Percentiles rank a stretch among this genome's conserved stretches.
Conservation (phyloP, 2,113 vertebrate species). For the Hemiprocne comata region DNA sequence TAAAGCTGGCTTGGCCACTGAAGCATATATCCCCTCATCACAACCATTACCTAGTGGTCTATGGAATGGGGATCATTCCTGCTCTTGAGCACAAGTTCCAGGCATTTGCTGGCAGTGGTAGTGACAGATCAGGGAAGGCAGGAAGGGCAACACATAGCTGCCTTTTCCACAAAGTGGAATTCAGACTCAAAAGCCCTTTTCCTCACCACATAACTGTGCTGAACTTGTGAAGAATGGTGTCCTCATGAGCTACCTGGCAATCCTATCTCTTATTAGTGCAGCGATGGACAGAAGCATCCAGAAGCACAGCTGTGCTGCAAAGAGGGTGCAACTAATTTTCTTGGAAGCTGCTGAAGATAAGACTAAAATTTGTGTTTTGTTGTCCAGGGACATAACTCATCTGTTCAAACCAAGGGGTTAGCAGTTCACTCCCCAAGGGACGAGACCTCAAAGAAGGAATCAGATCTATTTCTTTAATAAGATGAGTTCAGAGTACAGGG, state of each 20-base stretch:
- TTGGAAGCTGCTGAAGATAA: conserved; percentile 1
- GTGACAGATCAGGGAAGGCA: not conserved
- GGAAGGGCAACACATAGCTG: not conserved
- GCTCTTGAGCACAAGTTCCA: not conserved
- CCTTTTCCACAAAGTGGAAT: not conserved
- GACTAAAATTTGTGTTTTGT: not conserved
- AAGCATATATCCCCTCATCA: accelerated
- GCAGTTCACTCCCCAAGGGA: not conserved
- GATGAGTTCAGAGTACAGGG: not conserved
- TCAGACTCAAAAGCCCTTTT: not conserved
- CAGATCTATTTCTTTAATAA: conserved; percentile 45
- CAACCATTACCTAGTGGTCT: not conserved
- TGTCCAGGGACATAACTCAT: not conserved
- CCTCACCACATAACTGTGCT: not conserved
- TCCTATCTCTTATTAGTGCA: not conserved
- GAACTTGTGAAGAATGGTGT: not conserved
- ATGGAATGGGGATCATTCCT: accelerated
- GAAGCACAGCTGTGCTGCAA: not conserved
- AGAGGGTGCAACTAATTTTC: not conserved
- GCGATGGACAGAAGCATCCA: not conserved
- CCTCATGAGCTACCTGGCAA: not conserved
- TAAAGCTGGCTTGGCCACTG: not conserved
- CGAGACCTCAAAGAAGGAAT: conserved; percentile 35
- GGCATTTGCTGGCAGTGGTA: not conserved
- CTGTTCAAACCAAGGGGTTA: not conserved